These are phyloP conservation scores for Apis florea DNA, from an alignment of 1,140 invertebrate species.

Conservation along the genomic window DNA sequence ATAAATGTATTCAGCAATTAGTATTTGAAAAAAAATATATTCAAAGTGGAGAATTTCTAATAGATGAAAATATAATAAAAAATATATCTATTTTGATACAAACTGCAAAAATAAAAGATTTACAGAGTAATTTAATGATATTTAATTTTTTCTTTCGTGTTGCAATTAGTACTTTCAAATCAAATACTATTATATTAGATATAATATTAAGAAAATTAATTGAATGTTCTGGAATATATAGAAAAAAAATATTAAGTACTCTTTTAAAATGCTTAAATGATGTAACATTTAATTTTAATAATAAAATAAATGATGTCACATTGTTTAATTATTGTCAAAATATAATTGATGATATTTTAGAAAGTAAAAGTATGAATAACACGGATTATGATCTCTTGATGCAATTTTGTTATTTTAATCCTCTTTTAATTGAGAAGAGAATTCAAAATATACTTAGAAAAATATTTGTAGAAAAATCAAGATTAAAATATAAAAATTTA, in stretches of 20 bases:
- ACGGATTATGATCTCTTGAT: slow-evolving; percentile 65
- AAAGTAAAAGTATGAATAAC: slow-evolving; percentile 37
- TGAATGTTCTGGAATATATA: slow-evolving; percentile 55
- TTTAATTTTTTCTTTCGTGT: slow-evolving; percentile 57
- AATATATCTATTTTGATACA: slow-evolving; percentile 52
- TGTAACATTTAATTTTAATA: slow-evolving; percentile 67
- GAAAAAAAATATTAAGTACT: slow-evolving; percentile 57
- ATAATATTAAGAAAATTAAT: slow-evolving; percentile 67
- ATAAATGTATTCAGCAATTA: slow-evolving; percentile 68
- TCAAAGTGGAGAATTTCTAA: slow-evolving; percentile 32
- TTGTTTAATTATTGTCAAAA: slow-evolving; percentile 67
- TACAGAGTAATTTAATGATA: slow-evolving; percentile 51
- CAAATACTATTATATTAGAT: slow-evolving; percentile 61
- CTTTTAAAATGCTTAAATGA: slow-evolving; percentile 60
- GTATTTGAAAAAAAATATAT: slow-evolving; percentile 55
- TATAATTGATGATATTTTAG: slow-evolving; percentile 64
- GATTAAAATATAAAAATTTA: slow-evolving; percentile 56
- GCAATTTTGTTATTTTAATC: slow-evolving; percentile 70
- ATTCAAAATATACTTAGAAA: slow-evolving; percentile 64
- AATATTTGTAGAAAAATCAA: slow-evolving; percentile 61
- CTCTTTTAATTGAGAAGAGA: slow-evolving; percentile 70
- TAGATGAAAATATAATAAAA: slow-evolving; percentile 27
- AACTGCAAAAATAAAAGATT: slow-evolving; percentile 27
- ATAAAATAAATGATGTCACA: slow-evolving; percentile 63
- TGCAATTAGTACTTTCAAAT: slow-evolving; percentile 53